Evolutionary conservation across 1,140 invertebrate genomes (phyloP).

Genomic region (Drosophila bifasciata): DNA sequence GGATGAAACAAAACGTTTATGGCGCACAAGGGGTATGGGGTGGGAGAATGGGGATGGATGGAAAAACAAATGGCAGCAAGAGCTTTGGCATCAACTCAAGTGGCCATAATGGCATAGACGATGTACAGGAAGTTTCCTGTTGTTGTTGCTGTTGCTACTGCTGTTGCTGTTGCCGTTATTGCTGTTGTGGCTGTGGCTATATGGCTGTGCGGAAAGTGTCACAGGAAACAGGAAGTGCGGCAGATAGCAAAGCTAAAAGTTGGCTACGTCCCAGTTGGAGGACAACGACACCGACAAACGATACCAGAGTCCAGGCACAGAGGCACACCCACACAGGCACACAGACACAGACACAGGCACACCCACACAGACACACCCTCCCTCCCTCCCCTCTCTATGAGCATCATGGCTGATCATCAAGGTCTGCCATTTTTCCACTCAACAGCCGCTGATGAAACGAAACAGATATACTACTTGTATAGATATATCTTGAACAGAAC

Average conservation of each 20-base stretch:
- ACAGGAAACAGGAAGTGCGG: constrained; percentile 79
- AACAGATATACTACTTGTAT: too few species aligned
- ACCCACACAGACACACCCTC: not conserved
- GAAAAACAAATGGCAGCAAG: constrained; percentile 57
- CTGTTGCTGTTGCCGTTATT: too few species aligned
- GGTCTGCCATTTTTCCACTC: constrained; percentile 1
- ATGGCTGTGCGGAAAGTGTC: constrained; percentile 62
- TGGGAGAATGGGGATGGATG: too few species aligned
- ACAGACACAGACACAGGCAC: not conserved
- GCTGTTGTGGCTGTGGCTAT: constrained; percentile 7
- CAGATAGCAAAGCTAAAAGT: constrained; percentile 73
- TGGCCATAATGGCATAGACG: constrained; percentile 80
- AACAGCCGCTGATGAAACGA: constrained; percentile 3
- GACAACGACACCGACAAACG: constrained; percentile 49
- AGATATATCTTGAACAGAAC: constrained; percentile 17
- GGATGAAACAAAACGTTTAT: constrained; percentile 68
- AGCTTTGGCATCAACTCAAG: constrained; percentile 74
- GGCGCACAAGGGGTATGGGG: constrained; percentile 13
- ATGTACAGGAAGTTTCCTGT: constrained; percentile 68
- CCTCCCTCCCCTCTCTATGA: not conserved
- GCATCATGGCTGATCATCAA: not conserved
- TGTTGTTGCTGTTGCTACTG: constrained; percentile 39
- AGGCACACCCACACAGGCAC: too few species aligned
- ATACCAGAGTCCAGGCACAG: not conserved
- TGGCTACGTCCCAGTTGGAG: constrained; percentile 58